Evolutionary conservation across 2,888 invertebrate genomes (phyloP).

Genomic region (Orthonychiurus folsomi): DNA sequence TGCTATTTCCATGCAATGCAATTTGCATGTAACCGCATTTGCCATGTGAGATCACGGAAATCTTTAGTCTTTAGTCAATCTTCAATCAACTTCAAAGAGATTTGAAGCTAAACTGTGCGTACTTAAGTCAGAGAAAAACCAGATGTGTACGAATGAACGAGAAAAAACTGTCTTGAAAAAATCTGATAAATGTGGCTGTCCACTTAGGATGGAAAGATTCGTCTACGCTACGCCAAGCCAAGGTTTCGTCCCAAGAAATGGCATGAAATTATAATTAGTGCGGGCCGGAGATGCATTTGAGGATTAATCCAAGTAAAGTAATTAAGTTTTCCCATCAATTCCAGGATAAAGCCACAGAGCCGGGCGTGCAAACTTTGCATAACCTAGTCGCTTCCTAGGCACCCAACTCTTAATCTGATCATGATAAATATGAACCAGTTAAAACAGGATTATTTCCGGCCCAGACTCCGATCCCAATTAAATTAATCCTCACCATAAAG

Average conservation of each 20-base stretch:
- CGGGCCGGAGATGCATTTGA: background rate
- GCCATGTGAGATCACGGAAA: background rate
- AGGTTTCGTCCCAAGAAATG: no score
- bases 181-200: no score
- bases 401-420: background rate
- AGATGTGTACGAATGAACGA: no score
- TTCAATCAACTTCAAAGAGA: background rate
- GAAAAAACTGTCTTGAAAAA: no score
- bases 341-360: background rate
- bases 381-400: no score
- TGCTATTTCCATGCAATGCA: no score
- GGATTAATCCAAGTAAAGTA: background rate
- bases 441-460: background rate
- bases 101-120: background rate
- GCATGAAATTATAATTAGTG: no score
- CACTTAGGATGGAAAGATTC: no score
- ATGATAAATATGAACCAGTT: background rate
- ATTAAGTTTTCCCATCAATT: constrained; percentile 1
- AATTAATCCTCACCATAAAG: background rate
- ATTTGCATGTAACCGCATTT: no score
- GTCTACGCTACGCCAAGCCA: no score
- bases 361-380: no score
- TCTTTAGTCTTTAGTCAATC: background rate
- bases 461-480: background rate
- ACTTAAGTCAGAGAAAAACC: no score